phyloP scores from a whole-genome alignment of 2,113 vertebrate genomes.

The Laticauda colubrina region DNA sequence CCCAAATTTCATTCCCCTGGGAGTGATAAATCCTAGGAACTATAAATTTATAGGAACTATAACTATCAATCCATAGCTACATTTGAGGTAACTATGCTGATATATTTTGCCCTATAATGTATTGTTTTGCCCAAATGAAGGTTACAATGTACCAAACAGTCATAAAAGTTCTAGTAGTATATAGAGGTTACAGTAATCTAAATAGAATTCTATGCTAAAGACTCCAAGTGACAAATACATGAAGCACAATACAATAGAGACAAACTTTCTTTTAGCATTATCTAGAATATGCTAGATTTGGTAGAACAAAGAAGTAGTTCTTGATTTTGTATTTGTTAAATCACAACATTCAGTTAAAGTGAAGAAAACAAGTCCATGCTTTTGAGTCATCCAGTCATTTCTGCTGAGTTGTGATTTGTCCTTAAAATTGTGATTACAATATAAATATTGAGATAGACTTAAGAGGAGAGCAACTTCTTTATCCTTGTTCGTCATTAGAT shows the following conservation, averaged over 20 bases:
- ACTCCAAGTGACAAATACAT: neutral
- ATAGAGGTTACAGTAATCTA: neutral
- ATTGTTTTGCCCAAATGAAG: neutral
- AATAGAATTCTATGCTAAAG: neutral
- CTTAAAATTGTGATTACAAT: neutral
- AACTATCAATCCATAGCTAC: neutral
- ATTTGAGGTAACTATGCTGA: neutral
- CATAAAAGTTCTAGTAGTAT: neutral
- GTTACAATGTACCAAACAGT: neutral
- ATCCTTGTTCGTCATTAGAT: neutral
- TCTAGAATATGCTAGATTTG: neutral
- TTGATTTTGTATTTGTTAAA: neutral
- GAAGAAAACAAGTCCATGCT: neutral
- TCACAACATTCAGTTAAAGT: neutral
- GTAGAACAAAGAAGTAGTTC: neutral
- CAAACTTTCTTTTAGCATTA: neutral
- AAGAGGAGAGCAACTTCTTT: neutral
- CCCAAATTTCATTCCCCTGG: neutral
- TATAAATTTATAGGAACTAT: too few species aligned
- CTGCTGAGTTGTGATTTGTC: neutral
- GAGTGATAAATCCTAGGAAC: neutral
- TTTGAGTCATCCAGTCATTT: neutral
- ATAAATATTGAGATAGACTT: neutral
- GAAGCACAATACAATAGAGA: constrained; percentile 2
- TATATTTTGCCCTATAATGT: neutral